Evolutionary conservation across 2,113 vertebrate genomes (phyloP), one percentile per base, ranked within the genome.

Genomic region (Prunella himalayana): DNA sequence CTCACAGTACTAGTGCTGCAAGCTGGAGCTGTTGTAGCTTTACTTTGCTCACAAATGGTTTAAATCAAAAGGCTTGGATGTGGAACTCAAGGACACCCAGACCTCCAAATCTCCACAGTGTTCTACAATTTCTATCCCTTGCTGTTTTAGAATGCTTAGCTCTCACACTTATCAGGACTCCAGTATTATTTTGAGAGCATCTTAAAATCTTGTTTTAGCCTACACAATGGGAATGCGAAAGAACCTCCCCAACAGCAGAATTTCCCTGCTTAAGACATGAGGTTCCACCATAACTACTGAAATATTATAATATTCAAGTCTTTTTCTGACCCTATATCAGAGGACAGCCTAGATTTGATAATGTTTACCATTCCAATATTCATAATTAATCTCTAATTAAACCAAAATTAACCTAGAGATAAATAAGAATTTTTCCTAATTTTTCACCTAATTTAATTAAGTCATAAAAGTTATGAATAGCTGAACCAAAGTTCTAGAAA

Each of bases 201-300:
- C n/a, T 65, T 69, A 81, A 91, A 65, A 61, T 60, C 33, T 47
- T n/a, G 10, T 33, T 90, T 86, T 71, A 31, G 10, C 3, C 20
- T 45, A 37, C 27, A 42, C 27, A 11, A 2, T 51, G 22, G 11
- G n/a, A 86, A 65, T 69, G 25, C 13, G 90, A 66, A 47, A 83
- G 76, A 56, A 1, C 4, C 1, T 16, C 3, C 71, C 16, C 7
- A 3, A 30, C 2, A 45, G 4, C 4, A 71, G 45, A 44, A 39
- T 72, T 82, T 64, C 27, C 6, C 7, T 50, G 9, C 9, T 73
- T 50, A 85, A 82, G 15, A 65, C 68, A 79, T 35, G 50, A 65
- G 15, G 4, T 80, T 82, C 23, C 5, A 47, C 1, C 13, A 47
- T 41, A 87, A 65, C 4, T 60, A 53, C 4, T 51, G 27, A 68